Conservation (phyloP, 2,888 invertebrate species). For the Masnerella sp. region DNA sequence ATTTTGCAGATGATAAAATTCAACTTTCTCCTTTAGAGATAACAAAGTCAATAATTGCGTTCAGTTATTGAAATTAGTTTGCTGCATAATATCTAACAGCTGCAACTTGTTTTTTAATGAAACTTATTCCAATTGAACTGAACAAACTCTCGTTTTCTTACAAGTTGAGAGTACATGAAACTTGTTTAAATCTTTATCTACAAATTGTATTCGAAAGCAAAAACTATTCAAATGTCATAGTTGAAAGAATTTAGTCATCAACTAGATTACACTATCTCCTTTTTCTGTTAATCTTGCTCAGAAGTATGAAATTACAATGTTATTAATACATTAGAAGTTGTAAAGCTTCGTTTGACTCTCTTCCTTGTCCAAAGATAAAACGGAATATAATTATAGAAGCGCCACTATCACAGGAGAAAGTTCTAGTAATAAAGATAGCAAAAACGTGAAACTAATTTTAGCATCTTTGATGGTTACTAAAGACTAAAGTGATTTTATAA, state of each 20-base stretch:
- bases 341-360: conserved; percentile 13
- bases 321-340: conserved; percentile 22
- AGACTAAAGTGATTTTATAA: no score
- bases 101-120: neutral
- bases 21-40: conserved; percentile 29
- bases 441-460: conserved; percentile 25
- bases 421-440: conserved; percentile 27
- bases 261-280: neutral
- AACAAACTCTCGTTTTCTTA: no score
- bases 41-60: conserved; percentile 15
- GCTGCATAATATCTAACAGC: neutral
- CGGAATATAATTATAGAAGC: conserved; percentile 23
- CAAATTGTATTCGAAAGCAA: neutral
- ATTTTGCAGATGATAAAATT: conserved; percentile 17
- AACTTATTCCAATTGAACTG: neutral
- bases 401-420: conserved; percentile 22
- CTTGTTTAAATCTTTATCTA: no score
- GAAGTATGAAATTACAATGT: neutral
- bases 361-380: conserved; percentile 30
- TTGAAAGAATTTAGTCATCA: neutral
- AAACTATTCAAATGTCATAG: neutral
- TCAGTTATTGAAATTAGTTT: conserved; percentile 25
- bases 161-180: no score
- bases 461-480: conserved; percentile 16
- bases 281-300: neutral